phyloP scores from a whole-genome alignment of 2,888 invertebrate species.

The Serrognathus titanus region DNA sequence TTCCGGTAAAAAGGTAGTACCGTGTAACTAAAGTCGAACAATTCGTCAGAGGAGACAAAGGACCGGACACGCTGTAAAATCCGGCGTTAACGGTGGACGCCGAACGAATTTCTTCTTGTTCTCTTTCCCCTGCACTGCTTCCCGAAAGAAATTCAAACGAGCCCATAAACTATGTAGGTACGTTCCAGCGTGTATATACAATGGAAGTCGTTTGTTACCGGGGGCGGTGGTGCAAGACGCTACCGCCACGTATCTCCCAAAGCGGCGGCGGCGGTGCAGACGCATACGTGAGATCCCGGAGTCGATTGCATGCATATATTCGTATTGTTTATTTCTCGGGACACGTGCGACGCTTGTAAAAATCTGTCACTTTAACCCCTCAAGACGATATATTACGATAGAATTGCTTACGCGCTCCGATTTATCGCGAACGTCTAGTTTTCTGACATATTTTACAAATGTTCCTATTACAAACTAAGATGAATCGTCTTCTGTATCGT shows the following conservation, averaged over 20 bases:
- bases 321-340: constrained; percentile 23
- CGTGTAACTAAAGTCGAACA: too few species aligned
- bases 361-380: constrained; percentile 22
- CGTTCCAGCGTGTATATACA: background rate
- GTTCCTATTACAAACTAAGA: too few species aligned
- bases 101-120: background rate
- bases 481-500: too few species aligned
- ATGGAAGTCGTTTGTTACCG: constrained; percentile 10
- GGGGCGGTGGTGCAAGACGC: constrained; percentile 9
- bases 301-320: constrained; percentile 2
- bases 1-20: too few species aligned
- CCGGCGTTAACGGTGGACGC: background rate
- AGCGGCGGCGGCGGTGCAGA: background rate
- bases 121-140: background rate
- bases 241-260: background rate
- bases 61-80: background rate
- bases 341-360: constrained; percentile 24
- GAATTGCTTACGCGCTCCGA: constrained; percentile 12
- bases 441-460: too few species aligned
- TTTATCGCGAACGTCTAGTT: background rate
- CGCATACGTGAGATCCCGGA: background rate
- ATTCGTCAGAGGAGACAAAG: too few species aligned
- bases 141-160: constrained; percentile 3
- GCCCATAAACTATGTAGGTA: constrained; percentile 6
- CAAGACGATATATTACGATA: constrained; percentile 20